Conservation (phyloP, 1,140 invertebrate species). For the Trichogramma pretiosum region DNA sequence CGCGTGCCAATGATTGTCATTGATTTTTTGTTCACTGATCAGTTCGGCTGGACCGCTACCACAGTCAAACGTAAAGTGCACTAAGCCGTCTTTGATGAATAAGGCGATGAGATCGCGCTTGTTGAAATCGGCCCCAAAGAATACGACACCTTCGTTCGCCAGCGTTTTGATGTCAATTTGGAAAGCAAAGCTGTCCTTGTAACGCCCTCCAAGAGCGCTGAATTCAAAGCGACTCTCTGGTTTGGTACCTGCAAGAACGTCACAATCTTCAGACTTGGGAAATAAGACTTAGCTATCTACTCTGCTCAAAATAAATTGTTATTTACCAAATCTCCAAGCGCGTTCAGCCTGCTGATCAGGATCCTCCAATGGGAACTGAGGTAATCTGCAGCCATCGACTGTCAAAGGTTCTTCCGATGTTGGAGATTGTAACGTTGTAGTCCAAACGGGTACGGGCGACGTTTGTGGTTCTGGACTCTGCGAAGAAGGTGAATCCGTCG, state of each 20-base stretch:
- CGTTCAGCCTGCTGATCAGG: constrained; percentile 27
- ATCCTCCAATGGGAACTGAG: constrained; percentile 35
- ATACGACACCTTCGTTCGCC: constrained; percentile 69
- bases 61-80: constrained; percentile 65
- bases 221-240: constrained; percentile 68
- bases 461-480: constrained; percentile 14
- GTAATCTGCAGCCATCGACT: constrained; percentile 33
- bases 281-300: not conserved
- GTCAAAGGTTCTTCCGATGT: constrained; percentile 21
- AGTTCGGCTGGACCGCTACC: constrained; percentile 60
- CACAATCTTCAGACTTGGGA: no score
- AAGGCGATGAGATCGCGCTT: constrained; percentile 72
- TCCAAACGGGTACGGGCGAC: constrained; percentile 6
- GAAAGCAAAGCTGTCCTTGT: constrained; percentile 63
- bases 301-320: constrained; percentile 3
- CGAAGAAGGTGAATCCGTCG: constrained; percentile 20
- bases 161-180: constrained; percentile 75
- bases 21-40: constrained; percentile 49
- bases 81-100: constrained; percentile 68
- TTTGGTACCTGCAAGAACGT: constrained; percentile 48
- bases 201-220: constrained; percentile 49
- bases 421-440: not conserved
- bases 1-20: constrained; percentile 83
- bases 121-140: constrained; percentile 65
- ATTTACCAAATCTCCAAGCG: constrained; percentile 46